Base-by-base conservation (phyloP, 2,797 vertebrate species). In the Uromys caudimaculatus region DNA sequence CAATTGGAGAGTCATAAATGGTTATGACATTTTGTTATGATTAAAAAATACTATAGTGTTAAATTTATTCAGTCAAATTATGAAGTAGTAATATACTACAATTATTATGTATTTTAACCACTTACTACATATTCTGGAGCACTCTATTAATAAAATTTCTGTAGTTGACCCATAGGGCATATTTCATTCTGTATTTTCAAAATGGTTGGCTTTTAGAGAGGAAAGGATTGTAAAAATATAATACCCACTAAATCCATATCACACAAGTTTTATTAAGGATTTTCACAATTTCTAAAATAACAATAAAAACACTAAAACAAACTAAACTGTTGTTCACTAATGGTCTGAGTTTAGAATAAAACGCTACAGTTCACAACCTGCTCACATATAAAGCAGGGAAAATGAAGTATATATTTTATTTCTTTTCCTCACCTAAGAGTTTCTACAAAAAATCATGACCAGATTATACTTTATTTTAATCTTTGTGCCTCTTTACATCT, bases 241-340 rank as follows among this genome's bases (percentile, higher is more conserved):
- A 24, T 69, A 3, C 5, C 7, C 0, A 7, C 23, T 50, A 29
- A 91, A 90, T 38, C 29, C 50, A 47, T 44, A 52, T 56, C 47
- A 82, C 8, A 7, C 1, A 62, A 6, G 21, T 6, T 21, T 47
- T 32, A 58, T 3, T 16, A 60, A 67, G 6, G 1, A 71, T 38
- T 84, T 89, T 60, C 23, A 96, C 4, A 79, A 84, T 32, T 90
- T 71, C 35, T 50, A 64, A 95, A 95, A 47, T 6, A 67, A 78
- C 2, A 29, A 47, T 7, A 0, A 24, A 56, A 81, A 47, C 35
- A 69, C 21, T 50, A n/a, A 69, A 38, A n/a, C 12, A 10, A n/a
- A 44, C 84, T 35, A 41, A 21, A 56, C 16, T 60, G 58, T 50
- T 38, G 4, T 79, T 91, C 5, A 50, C 2, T 9, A 67, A 86